Evolutionary conservation across 2,888 invertebrate genomes (phyloP).

Genomic region (Ommatoiulus sabulosus): DNA sequence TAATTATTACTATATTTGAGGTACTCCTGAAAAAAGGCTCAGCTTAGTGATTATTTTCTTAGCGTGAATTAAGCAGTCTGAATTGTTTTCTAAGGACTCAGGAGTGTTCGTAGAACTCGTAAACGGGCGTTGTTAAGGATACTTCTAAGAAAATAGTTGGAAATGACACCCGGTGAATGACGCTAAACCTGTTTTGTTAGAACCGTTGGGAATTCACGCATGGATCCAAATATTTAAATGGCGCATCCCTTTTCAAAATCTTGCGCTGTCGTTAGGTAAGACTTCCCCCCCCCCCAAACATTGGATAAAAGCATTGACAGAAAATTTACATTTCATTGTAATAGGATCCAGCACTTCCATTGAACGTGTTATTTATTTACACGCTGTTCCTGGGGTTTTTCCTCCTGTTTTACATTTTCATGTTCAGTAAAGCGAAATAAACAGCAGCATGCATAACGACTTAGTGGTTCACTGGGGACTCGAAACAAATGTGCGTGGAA

Average conservation of each 20-base stretch:
- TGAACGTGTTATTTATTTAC: not conserved
- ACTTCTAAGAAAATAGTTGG: not conserved
- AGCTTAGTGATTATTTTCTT: not conserved
- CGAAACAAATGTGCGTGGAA: not conserved
- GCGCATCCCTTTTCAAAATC: not conserved
- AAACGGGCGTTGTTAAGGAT: not conserved
- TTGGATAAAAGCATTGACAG: not conserved
- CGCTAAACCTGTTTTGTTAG: not conserved
- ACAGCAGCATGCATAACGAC: constrained; percentile 19
- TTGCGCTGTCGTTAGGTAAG: not conserved
- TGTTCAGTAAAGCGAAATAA: constrained; percentile 19
- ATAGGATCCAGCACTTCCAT: constrained; percentile 27
- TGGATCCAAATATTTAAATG: not conserved
- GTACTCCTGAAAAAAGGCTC: not conserved
- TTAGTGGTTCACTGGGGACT: not conserved
- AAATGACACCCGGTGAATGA: not conserved
- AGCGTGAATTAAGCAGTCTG: no score
- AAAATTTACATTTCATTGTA: constrained; percentile 19
- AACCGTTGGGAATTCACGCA: constrained; percentile 6
- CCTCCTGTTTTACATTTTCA: constrained; percentile 19
- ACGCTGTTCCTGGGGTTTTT: not conserved
- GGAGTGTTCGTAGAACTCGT: no score
- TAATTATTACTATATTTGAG: no score
- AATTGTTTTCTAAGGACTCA: no score
- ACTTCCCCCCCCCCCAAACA: not conserved